A percentile compares a stretch with the other conserved stretches of the same genome.
Conservation (phyloP, 2,113 vertebrate species). For the Raja brachyura region DNA sequence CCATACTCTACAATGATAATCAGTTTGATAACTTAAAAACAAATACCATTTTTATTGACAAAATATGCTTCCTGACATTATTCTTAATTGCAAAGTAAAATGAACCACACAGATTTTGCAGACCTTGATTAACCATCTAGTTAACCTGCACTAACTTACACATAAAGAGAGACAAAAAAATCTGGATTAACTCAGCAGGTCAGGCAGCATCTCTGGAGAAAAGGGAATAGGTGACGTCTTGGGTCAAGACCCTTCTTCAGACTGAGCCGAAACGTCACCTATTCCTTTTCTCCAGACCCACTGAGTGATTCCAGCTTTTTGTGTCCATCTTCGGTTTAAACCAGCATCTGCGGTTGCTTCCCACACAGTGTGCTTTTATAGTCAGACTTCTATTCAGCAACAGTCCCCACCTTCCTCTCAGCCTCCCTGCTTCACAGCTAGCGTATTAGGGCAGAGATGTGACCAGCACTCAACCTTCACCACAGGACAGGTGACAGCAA, state of each 20-base stretch:
- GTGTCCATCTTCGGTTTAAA: no score
- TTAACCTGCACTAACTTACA: conserved; percentile 11
- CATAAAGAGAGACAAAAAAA: neutral
- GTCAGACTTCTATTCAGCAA: neutral
- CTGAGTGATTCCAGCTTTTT: no score
- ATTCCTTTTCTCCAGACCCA: no score
- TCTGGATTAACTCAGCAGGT: no score
- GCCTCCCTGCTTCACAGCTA: neutral
- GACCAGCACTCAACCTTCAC: neutral
- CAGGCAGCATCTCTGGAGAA: no score
- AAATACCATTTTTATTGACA: neutral
- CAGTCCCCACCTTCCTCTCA: neutral
- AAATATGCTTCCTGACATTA: neutral
- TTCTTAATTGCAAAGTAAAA: neutral
- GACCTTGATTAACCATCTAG: neutral
- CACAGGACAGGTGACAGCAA: neutral
- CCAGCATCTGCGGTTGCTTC: no score
- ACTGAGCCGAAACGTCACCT: no score
- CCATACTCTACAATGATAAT: neutral
- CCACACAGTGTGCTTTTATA: neutral
- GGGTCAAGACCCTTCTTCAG: no score
- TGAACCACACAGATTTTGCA: neutral
- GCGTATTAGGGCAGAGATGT: neutral
- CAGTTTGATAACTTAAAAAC: neutral
- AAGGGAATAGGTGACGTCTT: no score